Conservation (phyloP, 2,888 invertebrate species). For the Lasioglossum morio region DNA sequence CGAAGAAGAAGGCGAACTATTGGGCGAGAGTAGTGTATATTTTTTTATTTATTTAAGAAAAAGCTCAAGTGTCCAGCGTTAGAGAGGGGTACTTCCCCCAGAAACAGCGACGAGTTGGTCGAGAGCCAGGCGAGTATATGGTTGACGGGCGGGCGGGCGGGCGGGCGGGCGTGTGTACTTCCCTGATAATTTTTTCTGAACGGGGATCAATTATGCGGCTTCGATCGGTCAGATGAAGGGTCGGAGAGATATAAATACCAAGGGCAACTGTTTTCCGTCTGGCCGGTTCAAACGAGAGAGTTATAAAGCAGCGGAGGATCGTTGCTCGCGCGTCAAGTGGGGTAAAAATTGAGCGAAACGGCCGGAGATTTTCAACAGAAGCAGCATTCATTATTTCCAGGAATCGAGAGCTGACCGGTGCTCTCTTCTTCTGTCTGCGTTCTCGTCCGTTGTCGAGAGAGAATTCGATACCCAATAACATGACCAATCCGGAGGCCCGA, state of each 20-base stretch:
- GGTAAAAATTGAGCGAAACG: constrained; percentile 62
- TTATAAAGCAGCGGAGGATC: not conserved
- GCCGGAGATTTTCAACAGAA: constrained; percentile 77
- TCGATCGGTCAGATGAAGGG: not conserved
- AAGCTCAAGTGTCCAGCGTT: too few species aligned
- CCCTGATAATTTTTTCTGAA: not conserved
- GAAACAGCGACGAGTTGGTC: not conserved
- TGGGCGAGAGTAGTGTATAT: too few species aligned
- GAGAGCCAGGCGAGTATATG: too few species aligned
- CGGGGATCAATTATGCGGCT: not conserved
- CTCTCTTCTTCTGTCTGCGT: constrained; percentile 38
- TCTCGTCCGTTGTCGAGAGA: constrained; percentile 57
- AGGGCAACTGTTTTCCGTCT: constrained; percentile 10
- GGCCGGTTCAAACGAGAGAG: not conserved
- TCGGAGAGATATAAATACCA: not conserved
- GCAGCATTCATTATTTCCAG: constrained; percentile 81
- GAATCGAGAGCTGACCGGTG: constrained; percentile 72
- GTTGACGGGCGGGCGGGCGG: too few species aligned
- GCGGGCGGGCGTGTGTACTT: not conserved
- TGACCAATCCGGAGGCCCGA: constrained; percentile 46
- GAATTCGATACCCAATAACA: constrained; percentile 73
- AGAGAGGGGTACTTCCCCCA: too few species aligned
- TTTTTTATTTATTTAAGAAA: too few species aligned
- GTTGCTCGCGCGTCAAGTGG: constrained; percentile 19
- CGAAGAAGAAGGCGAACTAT: too few species aligned